Base-by-base conservation (phyloP, 2,113 vertebrate species). In the Calyptommatus sinebrachiatus region DNA sequence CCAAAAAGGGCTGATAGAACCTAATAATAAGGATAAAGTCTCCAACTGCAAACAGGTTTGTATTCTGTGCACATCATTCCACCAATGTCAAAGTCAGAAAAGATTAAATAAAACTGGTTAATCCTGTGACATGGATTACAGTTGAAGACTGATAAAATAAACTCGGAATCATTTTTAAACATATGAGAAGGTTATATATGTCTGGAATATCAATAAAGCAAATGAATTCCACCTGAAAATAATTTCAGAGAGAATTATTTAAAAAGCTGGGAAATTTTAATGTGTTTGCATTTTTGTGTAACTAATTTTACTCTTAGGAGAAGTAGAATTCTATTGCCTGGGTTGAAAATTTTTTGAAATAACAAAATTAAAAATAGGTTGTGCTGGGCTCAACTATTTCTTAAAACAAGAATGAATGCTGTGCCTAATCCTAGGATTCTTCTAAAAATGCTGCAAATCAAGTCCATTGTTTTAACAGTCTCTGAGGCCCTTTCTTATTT, bases 131-230 rank as follows among this genome's bases (percentile, higher is more conserved):
- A 86, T 66, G 77, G 73, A 80, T 70, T 87, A 84, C 80, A 83
- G 46, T 83, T 73, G 83, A 90, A 73, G 87, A 80, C 78, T 82
- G 86, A 86, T 87, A 48, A 89, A 88, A 90, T 29, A 71, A 78
- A 88, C 74, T 83, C 78, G 78, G 81, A 48, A 76, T 75, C 77
- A 82, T 84, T 88, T 88, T 71, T 57, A 57, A 78, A 83, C 61
- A 50, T 73, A 68, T 77, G 74, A 35, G 70, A 80, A 86, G 71
- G 85, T 71, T 86, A 84, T 82, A 75, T 60, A 76, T 1, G 81
- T 65, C 26, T 81, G 57, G 71, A 84, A 72, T 76, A 88, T 45
- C 45, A 76, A 12, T 50, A 73, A 65, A 61, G 77, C 24, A 77
- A 35, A 50, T 48, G 60, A 66, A 61, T 76, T 81, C 2, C 63